phyloP scores from a whole-genome alignment of 2,113 vertebrate genomes.

The Corvus moneduloides region DNA sequence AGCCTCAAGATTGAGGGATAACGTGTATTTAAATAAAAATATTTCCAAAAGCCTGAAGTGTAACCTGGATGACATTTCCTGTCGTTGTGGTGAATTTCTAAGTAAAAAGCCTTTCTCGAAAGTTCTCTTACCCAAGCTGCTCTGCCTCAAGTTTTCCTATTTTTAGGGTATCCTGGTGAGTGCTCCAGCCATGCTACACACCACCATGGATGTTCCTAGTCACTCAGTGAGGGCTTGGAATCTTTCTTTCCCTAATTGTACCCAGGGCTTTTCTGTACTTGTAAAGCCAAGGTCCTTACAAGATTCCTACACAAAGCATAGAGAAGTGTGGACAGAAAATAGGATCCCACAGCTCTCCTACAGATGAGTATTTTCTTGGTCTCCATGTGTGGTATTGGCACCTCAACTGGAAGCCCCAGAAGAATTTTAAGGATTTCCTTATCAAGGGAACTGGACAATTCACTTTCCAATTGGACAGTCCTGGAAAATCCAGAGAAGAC shows the following conservation, averaged over 20 bases:
- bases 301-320: background rate
- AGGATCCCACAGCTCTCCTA: background rate
- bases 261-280: background rate
- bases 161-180: background rate
- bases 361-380: background rate
- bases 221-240: background rate
- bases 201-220: background rate
- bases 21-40: conserved; percentile 20
- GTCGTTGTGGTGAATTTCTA: background rate
- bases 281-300: background rate
- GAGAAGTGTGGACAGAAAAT: background rate
- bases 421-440: background rate
- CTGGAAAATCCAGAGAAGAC: background rate
- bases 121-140: background rate
- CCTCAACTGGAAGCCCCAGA: background rate
- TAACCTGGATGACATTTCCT: conserved; percentile 10
- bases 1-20: conserved; percentile 20
- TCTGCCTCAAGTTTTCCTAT: background rate
- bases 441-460: background rate
- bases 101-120: background rate
- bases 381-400: background rate
- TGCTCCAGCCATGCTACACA: background rate
- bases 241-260: background rate
- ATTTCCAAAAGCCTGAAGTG: background rate
- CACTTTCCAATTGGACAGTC: background rate